Conservation (phyloP, 2,113 vertebrate genomes). For the Oncorhynchus nerka region DNA sequence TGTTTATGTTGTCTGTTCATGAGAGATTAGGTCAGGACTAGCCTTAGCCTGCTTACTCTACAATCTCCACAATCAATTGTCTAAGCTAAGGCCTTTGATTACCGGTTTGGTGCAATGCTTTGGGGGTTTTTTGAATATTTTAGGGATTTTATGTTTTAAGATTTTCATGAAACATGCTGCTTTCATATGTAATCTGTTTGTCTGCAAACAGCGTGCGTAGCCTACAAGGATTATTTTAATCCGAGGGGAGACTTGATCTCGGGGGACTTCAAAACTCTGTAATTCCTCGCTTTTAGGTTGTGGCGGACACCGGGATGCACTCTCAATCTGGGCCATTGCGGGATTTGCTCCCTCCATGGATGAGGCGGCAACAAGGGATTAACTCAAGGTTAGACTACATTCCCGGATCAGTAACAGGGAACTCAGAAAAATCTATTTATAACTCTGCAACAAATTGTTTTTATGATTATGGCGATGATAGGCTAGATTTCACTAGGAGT, state of each 20-base stretch:
- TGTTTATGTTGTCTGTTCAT: no score
- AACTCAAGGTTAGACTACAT: constrained; percentile 60
- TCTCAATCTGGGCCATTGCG: constrained; percentile 76
- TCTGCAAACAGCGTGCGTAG: no score
- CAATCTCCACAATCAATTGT: background rate
- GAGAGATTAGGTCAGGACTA: no score
- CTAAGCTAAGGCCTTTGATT: no score
- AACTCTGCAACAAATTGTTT: constrained; percentile 14
- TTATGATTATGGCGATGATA: no score
- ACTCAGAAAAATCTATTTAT: constrained; percentile 48
- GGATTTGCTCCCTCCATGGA: constrained; percentile 77
- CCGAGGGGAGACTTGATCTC: constrained; percentile 27
- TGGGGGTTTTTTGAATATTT: no score
- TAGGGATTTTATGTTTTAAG: no score
- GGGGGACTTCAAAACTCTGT: constrained; percentile 59
- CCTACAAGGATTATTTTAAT: constrained; percentile 42
- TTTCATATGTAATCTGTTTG: no score
- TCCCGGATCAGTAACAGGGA: constrained; percentile 55
- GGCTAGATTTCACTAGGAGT: no score
- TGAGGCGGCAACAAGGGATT: constrained; percentile 60
- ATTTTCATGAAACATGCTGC: no score
- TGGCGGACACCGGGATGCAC: constrained; percentile 50
- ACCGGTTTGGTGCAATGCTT: no score
- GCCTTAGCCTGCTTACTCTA: background rate
- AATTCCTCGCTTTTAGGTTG: constrained; percentile 62